Evolutionary conservation across 2,797 vertebrate genomes (phyloP).

Genomic region (Molossus molossus): DNA sequence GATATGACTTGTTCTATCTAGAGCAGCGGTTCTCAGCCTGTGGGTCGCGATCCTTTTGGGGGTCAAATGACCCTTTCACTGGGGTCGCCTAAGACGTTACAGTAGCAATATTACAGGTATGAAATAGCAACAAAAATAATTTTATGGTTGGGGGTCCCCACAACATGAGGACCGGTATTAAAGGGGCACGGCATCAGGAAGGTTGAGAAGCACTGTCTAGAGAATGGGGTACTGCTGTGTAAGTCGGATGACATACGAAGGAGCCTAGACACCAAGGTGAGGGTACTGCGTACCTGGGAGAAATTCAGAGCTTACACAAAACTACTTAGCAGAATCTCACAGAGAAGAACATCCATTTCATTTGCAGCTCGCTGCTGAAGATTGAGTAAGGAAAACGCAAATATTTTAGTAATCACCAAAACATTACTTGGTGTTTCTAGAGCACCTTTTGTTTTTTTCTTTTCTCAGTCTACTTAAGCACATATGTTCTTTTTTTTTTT

Average conservation of each 20-base stretch:
- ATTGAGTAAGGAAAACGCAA: not conserved
- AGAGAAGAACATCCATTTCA: not conserved
- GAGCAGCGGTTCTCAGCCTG: too few relatives aligned
- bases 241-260: not conserved
- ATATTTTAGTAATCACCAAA: not conserved
- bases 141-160: too few relatives aligned
- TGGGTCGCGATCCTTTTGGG: too few relatives aligned
- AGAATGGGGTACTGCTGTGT: not conserved
- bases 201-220: not conserved
- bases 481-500: conserved; percentile 14
- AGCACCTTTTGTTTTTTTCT: not conserved
- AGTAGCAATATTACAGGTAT: too few relatives aligned
- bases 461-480: not conserved
- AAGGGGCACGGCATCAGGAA: too few relatives aligned
- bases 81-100: too few relatives aligned
- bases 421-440: not conserved
- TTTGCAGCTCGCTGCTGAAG: not conserved
- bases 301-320: not conserved
- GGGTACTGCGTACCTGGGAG: not conserved
- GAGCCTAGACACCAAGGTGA: not conserved
- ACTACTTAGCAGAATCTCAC: not conserved
- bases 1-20: not conserved
- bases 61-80: too few relatives aligned
- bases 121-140: too few relatives aligned
- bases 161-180: too few relatives aligned